A percentile compares a stretch with the other conserved stretches of the same genome.
Evolutionary conservation across 2,888 invertebrate genomes (phyloP).

Genomic region (Acleris cristana): DNA sequence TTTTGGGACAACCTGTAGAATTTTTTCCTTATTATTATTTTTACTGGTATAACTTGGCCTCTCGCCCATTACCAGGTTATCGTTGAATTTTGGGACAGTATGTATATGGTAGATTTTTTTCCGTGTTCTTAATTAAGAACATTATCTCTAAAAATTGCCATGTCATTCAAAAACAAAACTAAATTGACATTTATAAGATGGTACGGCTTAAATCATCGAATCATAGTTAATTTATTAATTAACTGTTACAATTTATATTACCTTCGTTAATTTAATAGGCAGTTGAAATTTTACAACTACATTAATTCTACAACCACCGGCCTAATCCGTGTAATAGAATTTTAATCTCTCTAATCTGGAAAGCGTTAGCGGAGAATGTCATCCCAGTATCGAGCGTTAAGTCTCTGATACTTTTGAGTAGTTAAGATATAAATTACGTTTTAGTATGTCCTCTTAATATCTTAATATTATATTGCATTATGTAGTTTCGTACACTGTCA

Average conservation of each 20-base stretch:
- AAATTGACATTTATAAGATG: no score
- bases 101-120: no score
- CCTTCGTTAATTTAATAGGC: background rate
- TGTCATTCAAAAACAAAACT: no score
- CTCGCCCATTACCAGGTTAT: no score
- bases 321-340: conserved; percentile 10
- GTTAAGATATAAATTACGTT: conserved; percentile 1
- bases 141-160: no score
- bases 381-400: conserved; percentile 16
- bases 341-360: conserved; percentile 10
- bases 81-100: no score
- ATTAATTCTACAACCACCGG: background rate
- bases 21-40: no score
- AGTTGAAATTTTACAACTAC: conserved; percentile 1
- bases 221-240: background rate
- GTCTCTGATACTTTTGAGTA: conserved; percentile 11
- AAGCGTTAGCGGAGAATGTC: conserved; percentile 1
- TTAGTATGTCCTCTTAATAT: conserved; percentile 1
- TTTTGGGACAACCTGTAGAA: no score
- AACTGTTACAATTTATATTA: background rate
- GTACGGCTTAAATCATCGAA: no score
- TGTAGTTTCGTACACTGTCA: background rate
- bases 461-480: background rate
- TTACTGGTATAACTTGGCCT: no score
- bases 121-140: no score